Evolutionary conservation across 2,888 invertebrate genomes (phyloP).

Genomic region (Drosophila mimica): DNA sequence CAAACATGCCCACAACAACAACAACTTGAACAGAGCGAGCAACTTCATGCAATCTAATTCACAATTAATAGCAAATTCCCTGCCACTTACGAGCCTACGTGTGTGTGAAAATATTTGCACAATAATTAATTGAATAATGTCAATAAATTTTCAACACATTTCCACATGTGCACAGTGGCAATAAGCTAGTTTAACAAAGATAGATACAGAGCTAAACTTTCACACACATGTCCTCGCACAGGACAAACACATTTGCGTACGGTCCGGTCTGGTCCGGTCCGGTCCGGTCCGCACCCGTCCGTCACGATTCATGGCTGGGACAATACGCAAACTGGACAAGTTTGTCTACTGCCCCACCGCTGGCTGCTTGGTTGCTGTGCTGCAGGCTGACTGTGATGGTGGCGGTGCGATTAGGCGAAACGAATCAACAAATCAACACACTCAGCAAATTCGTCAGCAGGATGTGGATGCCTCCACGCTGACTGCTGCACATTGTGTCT

Average conservation of each 20-base stretch:
- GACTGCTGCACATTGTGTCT: slow-evolving; percentile 78
- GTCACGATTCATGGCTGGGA: slow-evolving; percentile 45
- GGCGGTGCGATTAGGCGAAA: slow-evolving; percentile 84
- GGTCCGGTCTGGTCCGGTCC: slow-evolving; percentile 30
- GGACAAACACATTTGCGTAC: slow-evolving; percentile 79
- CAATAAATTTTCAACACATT: slow-evolving; percentile 84
- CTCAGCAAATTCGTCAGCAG: slow-evolving; percentile 82
- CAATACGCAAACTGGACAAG: slow-evolving; percentile 77
- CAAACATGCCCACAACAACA: slow-evolving; percentile 19
- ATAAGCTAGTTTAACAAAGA: slow-evolving; percentile 47
- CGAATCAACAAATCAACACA: slow-evolving; percentile 84
- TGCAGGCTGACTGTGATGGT: slow-evolving; percentile 64
- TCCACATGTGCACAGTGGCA: slow-evolving; percentile 56
- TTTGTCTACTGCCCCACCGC: slow-evolving; percentile 58
- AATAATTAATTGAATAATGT: slow-evolving; percentile 85
- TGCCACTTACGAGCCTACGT: slow-evolving; percentile 64
- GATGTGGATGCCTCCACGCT: slow-evolving; percentile 65
- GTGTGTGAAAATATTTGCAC: slow-evolving; percentile 81
- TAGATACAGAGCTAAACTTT: slow-evolving; percentile 65
- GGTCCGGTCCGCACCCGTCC: slow-evolving; percentile 4
- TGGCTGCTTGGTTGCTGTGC: slow-evolving; percentile 35
- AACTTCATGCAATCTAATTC: slow-evolving; percentile 82
- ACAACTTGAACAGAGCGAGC: slow-evolving; percentile 50
- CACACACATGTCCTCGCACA: slow-evolving; percentile 66
- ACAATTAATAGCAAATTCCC: slow-evolving; percentile 83